Evolutionary conservation across 1,140 invertebrate species (phyloP).

Genomic region (Brachionus rotundiformis): DNA sequence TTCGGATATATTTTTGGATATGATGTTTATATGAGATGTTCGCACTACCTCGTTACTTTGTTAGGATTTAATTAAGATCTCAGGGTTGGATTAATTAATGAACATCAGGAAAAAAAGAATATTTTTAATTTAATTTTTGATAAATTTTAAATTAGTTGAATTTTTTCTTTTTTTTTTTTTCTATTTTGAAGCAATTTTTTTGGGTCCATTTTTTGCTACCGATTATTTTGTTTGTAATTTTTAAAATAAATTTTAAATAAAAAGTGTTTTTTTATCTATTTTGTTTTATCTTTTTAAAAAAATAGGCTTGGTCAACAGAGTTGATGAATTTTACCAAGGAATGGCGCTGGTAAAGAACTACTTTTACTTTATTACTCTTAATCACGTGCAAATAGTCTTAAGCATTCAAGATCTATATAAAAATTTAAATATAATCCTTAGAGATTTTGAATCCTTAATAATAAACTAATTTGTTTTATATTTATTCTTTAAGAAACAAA

Average conservation of each 20-base stretch:
- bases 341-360: too few species aligned
- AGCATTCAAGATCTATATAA: too few species aligned
- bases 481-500: too few species aligned
- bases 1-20: not conserved
- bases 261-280: not conserved
- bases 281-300: too few species aligned
- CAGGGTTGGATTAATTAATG: constrained; percentile 15
- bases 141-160: not conserved
- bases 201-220: constrained; percentile 17
- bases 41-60: constrained; percentile 13
- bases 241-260: constrained; percentile 22
- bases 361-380: too few species aligned
- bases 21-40: not conserved
- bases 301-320: too few species aligned
- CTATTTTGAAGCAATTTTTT: not conserved
- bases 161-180: not conserved
- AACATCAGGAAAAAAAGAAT: too few species aligned
- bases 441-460: too few species aligned
- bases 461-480: too few species aligned
- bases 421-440: too few species aligned
- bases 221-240: constrained; percentile 33
- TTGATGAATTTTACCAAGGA: too few species aligned
- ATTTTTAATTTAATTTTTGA: constrained; percentile 1
- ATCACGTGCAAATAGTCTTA: too few species aligned
- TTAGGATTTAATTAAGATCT: constrained; percentile 14